Evolutionary conservation across 2,113 vertebrate species (phyloP), one percentile per base, ranked within the genome.

Genomic region (Larimichthys crocea): DNA sequence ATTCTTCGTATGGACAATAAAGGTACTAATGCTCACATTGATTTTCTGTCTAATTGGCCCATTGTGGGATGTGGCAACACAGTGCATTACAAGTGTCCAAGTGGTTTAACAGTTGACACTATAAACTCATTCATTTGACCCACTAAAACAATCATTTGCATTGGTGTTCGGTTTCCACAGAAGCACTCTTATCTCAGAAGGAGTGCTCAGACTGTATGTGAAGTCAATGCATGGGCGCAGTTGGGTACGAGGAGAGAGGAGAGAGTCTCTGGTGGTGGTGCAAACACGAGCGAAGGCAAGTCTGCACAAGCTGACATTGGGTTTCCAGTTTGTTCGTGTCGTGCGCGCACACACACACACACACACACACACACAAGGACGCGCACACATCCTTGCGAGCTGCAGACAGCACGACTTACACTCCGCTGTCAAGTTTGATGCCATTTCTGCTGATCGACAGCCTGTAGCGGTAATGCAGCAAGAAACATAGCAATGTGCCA

Each of bases 41-140:
- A 79, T 68, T 82, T 74, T n/a, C 49, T 71, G 73, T 82, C 65
- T 71, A 57, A 64, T 65, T 82, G 52, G 24, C 9, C 59, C 29
- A 31, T 65, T 40, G 67, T 48, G 35, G 61, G 35, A 76, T 29
- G 42, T 49, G 52, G 59, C 22, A 48, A 52, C 50, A 64, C 62
- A 70, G 66, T 46, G 29, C 35, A 46, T 67, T 24, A 46, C 46
- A 66, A 49, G 29, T 24, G 24, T 55, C 61, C 26, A 49, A 50
- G 77, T 14, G 12, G 6, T 59, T 60, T 60, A 60, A 31, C 26
- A 60, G 4, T 3, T 84, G 57, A 70, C 65, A 49, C 49, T 40
- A 35, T 61, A 6, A 59, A 14, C 50, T 70, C n/a, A 57, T 52
- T 75, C 35, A 29, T 75, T 59, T 35, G 46, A 44, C 52, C 16